Conservation (phyloP, 2,797 vertebrate genomes). For the Sparidentex hasta region DNA sequence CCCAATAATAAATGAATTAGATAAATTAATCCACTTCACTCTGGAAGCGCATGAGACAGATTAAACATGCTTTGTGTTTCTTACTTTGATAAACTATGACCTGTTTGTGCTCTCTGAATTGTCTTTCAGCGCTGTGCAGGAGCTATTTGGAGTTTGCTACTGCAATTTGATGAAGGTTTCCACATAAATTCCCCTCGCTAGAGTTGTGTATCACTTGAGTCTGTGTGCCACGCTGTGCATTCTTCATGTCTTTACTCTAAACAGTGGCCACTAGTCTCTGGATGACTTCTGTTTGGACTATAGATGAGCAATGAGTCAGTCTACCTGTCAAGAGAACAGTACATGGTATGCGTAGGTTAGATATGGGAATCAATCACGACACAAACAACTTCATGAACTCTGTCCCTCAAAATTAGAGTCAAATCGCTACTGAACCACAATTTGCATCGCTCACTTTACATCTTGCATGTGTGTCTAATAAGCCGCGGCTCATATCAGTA, state of each 20-base stretch:
- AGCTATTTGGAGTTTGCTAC: neutral
- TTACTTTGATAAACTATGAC: neutral
- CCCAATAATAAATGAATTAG: no score
- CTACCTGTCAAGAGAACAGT: neutral
- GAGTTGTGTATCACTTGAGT: neutral
- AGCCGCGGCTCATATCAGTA: neutral
- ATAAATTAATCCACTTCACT: neutral
- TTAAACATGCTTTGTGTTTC: neutral
- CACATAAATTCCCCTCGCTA: neutral
- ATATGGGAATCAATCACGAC: neutral
- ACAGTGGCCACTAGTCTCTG: neutral
- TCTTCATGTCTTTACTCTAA: neutral
- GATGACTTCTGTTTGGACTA: no score
- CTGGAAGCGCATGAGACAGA: neutral
- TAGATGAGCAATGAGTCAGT: no score
- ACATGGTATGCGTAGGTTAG: neutral
- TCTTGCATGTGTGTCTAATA: slow-evolving; percentile 9
- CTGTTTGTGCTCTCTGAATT: neutral
- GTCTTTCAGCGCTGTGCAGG: neutral
- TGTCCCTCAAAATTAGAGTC: neutral
- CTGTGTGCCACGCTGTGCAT: no score
- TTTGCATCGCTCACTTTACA: neutral
- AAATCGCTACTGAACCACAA: neutral
- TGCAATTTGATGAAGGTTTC: neutral
- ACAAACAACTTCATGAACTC: neutral